These are phyloP conservation scores for Numenius arquata DNA, from an alignment of 2,113 vertebrate species.

Conservation along the genomic window DNA sequence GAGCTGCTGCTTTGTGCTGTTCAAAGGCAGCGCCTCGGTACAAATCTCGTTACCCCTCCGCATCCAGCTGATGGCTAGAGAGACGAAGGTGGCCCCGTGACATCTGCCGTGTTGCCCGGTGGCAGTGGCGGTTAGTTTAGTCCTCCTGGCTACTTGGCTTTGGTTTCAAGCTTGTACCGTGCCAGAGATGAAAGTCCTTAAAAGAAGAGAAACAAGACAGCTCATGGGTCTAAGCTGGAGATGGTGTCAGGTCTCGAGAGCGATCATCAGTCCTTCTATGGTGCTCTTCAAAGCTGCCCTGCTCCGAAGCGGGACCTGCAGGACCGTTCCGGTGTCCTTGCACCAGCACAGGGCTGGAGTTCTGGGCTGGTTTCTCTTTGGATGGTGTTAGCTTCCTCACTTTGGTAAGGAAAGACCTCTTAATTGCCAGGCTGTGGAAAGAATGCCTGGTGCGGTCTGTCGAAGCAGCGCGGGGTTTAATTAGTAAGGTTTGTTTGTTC, in stretches of 20 bases:
- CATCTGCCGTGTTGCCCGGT: background rate
- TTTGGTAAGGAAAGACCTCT: background rate
- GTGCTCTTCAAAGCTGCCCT: background rate
- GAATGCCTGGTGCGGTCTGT: background rate
- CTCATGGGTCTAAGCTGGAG: background rate
- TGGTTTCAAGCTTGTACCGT: background rate
- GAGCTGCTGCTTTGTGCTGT: background rate
- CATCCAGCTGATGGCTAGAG: background rate
- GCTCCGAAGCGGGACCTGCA: background rate
- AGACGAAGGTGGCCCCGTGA: background rate
- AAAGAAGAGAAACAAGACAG: background rate
- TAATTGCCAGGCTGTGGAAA: background rate
- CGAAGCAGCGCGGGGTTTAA: fast-evolving
- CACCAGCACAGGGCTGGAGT: fast-evolving
- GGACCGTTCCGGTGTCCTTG: background rate
- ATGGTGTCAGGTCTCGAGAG: background rate
- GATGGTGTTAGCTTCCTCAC: background rate
- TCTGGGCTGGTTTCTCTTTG: background rate
- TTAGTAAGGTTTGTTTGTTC: background rate
- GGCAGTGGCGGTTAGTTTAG: background rate
- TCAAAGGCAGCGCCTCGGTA: background rate
- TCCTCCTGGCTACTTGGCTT: background rate
- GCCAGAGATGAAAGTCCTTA: background rate
- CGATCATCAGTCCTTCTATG: fast-evolving
- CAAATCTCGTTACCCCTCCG: background rate